These are phyloP conservation scores for Tribolium madens DNA, from an alignment of 1,140 invertebrate genomes.

Conservation along the genomic window DNA sequence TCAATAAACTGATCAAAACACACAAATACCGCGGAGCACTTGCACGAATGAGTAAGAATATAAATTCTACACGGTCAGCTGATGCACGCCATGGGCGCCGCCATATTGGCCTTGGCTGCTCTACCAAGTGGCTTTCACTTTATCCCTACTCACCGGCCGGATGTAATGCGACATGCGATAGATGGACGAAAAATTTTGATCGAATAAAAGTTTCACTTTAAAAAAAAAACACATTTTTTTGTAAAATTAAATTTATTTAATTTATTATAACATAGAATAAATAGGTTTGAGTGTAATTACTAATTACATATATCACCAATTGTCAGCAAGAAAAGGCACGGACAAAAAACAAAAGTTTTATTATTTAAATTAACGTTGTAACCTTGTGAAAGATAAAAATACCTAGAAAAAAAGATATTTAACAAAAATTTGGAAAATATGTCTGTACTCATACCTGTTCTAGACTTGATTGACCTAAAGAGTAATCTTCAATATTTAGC, in stretches of 20 bases:
- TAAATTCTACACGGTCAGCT: too few relatives aligned
- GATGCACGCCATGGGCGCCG: too few relatives aligned
- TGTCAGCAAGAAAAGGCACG: background rate
- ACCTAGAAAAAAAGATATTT: constrained; percentile 25
- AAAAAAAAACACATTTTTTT: background rate
- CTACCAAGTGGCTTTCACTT: too few relatives aligned
- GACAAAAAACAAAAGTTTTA: background rate
- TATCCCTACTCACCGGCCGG: too few relatives aligned
- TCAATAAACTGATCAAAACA: too few relatives aligned
- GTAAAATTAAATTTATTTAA: background rate
- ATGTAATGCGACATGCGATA: too few relatives aligned
- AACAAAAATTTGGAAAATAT: background rate
- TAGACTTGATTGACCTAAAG: constrained; percentile 50
- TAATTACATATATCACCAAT: background rate
- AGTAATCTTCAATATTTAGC: constrained; percentile 52
- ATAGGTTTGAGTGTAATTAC: background rate
- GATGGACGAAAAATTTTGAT: background rate
- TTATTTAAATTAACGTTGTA: constrained; percentile 18
- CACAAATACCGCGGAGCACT: too few relatives aligned
- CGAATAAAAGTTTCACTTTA: background rate
- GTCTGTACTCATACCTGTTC: constrained; percentile 47
- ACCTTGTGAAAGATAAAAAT: constrained; percentile 45
- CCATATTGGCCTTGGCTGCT: too few relatives aligned
- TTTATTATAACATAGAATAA: background rate
- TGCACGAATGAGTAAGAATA: too few relatives aligned